Base-by-base conservation (phyloP, 2,797 vertebrate genomes). In the Eurystomus glaucurus region DNA sequence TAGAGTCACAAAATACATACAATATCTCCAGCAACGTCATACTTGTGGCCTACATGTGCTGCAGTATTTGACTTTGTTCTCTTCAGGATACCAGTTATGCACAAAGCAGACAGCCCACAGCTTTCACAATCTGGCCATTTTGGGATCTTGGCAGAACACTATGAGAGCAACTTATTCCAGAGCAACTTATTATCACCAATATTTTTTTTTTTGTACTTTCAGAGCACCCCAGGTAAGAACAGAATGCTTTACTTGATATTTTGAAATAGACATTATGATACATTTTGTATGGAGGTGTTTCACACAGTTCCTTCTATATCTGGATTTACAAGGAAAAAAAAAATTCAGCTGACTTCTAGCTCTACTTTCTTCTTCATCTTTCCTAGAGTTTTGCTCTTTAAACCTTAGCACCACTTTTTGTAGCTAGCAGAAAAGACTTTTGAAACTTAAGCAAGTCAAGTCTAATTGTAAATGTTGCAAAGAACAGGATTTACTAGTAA, bases 81-180 rank as follows among this genome's bases (percentile, higher is more conserved):
- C 72, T 41, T 93, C 66, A 91, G 83, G 89, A 70, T 61, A 90
- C 51, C 75, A 93, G 82, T 83, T 85, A 81, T 61, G 76, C 71
- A 58, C 64, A 93, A 85, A 93, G 82, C 85, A 93, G 93, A 39
- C 87, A 91, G 65, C 85, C 79, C 13, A 33, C 87, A 88, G 87
- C 79, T 95, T 80, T 81, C 79, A 78, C 87, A 91, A 84, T 95
- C 91, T 96, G 91, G 79, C 65, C 50, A 17, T 22, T 91, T 94
- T 84, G 39, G 81, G 18, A 91, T 81, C 71, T 84, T 95, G 90
- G 75, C 72, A 93, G 85, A 86, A 76, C 39, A 62, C n/a, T 41
- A 22, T 54, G 76, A 85, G 79, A 91, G 57, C 46, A 85, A 54
- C 55, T 92, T 80, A 82, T 45, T 93, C 62, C 54, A 61, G 82